Percentiles rank a stretch among this genome's conserved stretches.
Evolutionary conservation across 1,140 invertebrate species (phyloP).

Genomic region (Hirudo medicinalis): DNA sequence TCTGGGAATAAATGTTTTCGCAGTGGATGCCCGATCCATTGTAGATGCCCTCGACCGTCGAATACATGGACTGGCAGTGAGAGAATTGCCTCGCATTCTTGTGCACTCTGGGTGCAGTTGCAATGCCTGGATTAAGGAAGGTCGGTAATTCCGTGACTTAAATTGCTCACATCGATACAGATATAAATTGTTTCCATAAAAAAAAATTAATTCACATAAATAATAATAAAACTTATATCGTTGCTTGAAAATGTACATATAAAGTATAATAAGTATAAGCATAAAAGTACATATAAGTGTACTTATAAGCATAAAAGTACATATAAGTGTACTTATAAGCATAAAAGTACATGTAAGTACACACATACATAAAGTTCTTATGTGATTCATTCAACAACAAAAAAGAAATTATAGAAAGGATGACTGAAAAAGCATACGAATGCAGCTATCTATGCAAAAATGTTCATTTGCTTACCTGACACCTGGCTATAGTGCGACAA

Average conservation of each 20-base stretch:
- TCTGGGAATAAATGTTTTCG: conserved; percentile 34
- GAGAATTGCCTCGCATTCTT: conserved; percentile 26
- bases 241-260: no score
- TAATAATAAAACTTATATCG: no score
- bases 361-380: no score
- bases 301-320: no score
- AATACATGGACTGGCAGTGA: conserved; percentile 24
- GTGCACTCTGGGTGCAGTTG: conserved; percentile 61
- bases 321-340: no score
- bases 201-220: not conserved
- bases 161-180: not conserved
- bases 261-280: no score
- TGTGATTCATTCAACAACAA: no score
- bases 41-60: conserved; percentile 16
- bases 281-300: no score
- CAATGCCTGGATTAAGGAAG: conserved; percentile 50
- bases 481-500: conserved; percentile 4
- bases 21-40: conserved; percentile 4
- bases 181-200: not conserved
- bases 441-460: no score
- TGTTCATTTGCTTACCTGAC: not conserved
- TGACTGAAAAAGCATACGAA: no score
- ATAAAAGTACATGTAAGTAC: no score
- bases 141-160: not conserved
- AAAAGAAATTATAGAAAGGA: no score